Base-by-base conservation (phyloP, 2,888 invertebrate genomes). In the Argyra leucocephala region DNA sequence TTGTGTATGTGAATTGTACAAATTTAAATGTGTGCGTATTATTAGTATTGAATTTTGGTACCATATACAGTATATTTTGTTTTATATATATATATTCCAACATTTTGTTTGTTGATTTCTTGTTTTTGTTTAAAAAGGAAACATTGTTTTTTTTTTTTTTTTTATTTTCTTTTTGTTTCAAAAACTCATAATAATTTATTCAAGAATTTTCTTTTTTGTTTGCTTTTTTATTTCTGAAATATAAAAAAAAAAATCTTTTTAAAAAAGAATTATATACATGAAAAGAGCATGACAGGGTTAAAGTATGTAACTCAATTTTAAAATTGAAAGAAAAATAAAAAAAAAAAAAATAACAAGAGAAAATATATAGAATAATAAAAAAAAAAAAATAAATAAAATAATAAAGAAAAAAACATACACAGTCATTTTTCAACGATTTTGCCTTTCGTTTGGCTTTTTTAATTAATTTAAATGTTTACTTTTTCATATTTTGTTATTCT, bases 221-320 rank as follows among this genome's bases (percentile, higher is more conserved):
- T 48, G 2, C n/a, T 48, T 48, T 48, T 48, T 48, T n/a, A 2
- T 48, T 48, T 48, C 18, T 48, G 5, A 48, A 48, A 48, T 48
- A n/a, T 5, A 48, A 48, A 48, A 37, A 26, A 37, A 37, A 15
- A 37, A 37, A 37, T 48, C 3, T 48, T 48, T n/a, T 48, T 48
- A 18, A 48, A 48, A 48, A 48, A 48, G 48, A 48, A 48, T 48
- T 48, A 48, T 48, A 48, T 48, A 48, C 48, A 48, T 48, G 48
- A 48, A 48, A 48, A 48, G 48, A 48, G 48, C 48, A 48, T 48
- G 48, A 48, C 48, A 48, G 48, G 48, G 48, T 48, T 48, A 48
- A 18, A 48, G 48, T 48, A 48, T 48, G 48, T 48, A 48, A 48
- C 48, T 48, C 48, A 48, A 48, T 48, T 48, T 48, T 18, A n/a